Conservation (phyloP, 2,888 invertebrate genomes). For the Pelosia muscerda region DNA sequence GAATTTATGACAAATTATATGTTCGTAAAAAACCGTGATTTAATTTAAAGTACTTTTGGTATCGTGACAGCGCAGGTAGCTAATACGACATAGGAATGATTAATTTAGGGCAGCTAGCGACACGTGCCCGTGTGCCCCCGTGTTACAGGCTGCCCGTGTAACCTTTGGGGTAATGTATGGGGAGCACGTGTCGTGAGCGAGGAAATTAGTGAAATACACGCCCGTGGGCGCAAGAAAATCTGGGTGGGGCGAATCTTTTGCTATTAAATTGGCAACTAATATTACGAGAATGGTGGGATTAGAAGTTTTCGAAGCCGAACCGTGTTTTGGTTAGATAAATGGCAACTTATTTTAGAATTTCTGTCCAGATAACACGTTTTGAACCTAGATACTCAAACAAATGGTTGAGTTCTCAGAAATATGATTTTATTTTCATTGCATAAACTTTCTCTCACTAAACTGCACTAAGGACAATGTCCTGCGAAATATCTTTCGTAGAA, state of each 20-base stretch:
- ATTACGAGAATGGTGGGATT: neutral
- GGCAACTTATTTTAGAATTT: neutral
- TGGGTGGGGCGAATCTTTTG: neutral
- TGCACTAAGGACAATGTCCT: neutral
- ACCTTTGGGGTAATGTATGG: conserved; percentile 43
- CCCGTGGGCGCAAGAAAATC: neutral
- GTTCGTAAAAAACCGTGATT: conserved; percentile 38
- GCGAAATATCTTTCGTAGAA: neutral
- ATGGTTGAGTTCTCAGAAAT: neutral
- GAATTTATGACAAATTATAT: conserved; percentile 30
- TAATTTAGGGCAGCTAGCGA: conserved; percentile 43
- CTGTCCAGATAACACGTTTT: neutral
- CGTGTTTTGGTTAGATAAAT: neutral
- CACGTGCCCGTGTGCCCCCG: neutral
- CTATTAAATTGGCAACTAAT: neutral
- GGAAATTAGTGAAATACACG: conserved; percentile 2
- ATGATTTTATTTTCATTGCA: neutral
- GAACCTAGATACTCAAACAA: no score
- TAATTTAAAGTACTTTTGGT: conserved; percentile 48
- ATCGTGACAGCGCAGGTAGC: conserved; percentile 44
- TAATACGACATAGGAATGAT: conserved; percentile 56
- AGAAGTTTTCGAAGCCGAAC: neutral
- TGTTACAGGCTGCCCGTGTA: neutral
- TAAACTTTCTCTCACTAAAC: neutral
- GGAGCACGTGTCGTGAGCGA: conserved; percentile 33